These are phyloP conservation scores for Strix aluco DNA, from an alignment of 2,113 vertebrate species.

Conservation along the genomic window DNA sequence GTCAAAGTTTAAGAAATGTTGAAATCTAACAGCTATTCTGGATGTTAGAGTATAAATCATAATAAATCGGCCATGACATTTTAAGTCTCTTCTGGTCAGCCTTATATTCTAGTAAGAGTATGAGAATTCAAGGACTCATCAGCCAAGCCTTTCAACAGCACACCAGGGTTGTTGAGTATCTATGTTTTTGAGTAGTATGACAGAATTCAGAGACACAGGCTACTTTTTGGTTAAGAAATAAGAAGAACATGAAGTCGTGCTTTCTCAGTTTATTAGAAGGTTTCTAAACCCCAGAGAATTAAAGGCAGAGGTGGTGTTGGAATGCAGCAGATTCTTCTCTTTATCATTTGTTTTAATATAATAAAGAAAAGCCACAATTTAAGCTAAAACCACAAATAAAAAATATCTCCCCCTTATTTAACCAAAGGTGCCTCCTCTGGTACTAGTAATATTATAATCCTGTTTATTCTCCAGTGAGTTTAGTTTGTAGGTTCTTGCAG, in stretches of 20 bases:
- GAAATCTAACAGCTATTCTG: background rate
- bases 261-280: background rate
- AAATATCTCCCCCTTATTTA: background rate
- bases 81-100: background rate
- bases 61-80: background rate
- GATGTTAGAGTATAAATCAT: background rate
- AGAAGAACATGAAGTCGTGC: background rate
- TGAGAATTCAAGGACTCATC: background rate
- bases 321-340: background rate
- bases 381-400: background rate
- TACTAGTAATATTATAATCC: background rate
- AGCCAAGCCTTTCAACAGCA: background rate
- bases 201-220: background rate
- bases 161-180: background rate
- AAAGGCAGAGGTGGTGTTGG: background rate
- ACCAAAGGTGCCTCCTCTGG: background rate
- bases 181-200: background rate
- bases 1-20: background rate
- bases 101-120: background rate
- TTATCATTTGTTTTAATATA: background rate
- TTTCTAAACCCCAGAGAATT: background rate
- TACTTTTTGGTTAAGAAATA: background rate
- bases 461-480: background rate
- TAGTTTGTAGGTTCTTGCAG: background rate
- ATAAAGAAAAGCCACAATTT: background rate